phyloP scores from a whole-genome alignment of 2,797 vertebrate genomes.

The Liparis tanakae region DNA sequence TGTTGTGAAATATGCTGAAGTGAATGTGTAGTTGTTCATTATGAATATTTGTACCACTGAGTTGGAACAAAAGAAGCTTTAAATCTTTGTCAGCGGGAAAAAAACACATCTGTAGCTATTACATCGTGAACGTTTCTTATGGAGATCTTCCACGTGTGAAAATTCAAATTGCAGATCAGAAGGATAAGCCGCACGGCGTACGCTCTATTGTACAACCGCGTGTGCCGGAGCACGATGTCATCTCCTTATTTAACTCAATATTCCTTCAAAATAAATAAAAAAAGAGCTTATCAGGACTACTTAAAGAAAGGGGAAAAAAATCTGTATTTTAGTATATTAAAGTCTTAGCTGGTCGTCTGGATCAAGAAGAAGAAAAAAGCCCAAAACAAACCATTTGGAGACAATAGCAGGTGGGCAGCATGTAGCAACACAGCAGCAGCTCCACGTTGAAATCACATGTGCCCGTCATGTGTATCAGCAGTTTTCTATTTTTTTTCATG shows the following conservation, averaged over 20 bases:
- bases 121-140: not conserved
- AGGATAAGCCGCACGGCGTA: not conserved
- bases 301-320: not conserved
- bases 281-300: not conserved
- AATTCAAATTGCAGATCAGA: not conserved
- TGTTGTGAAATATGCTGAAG: not conserved
- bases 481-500: slow-evolving; percentile 33
- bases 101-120: not conserved
- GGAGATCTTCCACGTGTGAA: not conserved
- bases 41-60: not conserved
- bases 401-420: slow-evolving; percentile 25
- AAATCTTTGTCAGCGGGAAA: too few species aligned
- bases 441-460: slow-evolving; percentile 27
- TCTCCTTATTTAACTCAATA: slow-evolving; percentile 17
- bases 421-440: slow-evolving; percentile 17
- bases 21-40: not conserved
- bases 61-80: not conserved
- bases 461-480: slow-evolving; percentile 43
- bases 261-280: not conserved
- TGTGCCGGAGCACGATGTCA: slow-evolving; percentile 1
- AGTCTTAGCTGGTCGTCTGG: not conserved
- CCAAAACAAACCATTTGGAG: not conserved
- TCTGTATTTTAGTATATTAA: not conserved
- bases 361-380: not conserved
- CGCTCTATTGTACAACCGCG: not conserved